phyloP scores from a whole-genome alignment of 2,888 invertebrate genomes.

The Pelosia muscerda region DNA sequence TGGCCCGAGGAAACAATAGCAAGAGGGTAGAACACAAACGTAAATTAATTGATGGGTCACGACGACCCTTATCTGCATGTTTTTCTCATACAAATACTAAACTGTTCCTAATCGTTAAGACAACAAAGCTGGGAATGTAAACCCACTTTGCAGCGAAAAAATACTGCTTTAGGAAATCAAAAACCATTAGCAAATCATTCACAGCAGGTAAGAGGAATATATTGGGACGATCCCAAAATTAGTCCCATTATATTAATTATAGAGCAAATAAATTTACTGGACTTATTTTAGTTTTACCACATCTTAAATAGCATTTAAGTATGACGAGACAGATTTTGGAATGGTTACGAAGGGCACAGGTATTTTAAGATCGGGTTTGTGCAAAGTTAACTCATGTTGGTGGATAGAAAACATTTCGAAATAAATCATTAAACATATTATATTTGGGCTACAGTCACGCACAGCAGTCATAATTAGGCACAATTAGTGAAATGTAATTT shows the following conservation, averaged over 20 bases:
- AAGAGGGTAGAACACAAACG: constrained; percentile 28
- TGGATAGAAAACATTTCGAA: not conserved
- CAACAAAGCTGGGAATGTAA: constrained; percentile 62
- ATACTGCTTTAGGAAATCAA: constrained; percentile 48
- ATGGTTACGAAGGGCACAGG: constrained; percentile 21
- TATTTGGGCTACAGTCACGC: not conserved
- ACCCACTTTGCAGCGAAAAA: constrained; percentile 42
- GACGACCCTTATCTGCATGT: constrained; percentile 61
- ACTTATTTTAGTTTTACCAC: constrained; percentile 63
- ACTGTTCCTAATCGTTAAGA: constrained; percentile 72
- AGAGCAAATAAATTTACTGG: constrained; percentile 70
- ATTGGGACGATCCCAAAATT: constrained; percentile 76
- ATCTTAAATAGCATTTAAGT: constrained; percentile 34
- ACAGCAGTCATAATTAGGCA: too few relatives aligned
- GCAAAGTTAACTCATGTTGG: not conserved
- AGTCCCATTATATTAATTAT: constrained; percentile 83
- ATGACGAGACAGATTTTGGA: constrained; percentile 36
- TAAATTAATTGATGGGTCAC: constrained; percentile 63
- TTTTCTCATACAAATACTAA: constrained; percentile 71
- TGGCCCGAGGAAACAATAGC: not conserved
- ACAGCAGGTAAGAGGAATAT: constrained; percentile 74
- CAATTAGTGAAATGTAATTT: too few relatives aligned
- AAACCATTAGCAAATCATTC: constrained; percentile 76
- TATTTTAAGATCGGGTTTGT: constrained; percentile 7
- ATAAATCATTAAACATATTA: not conserved